A percentile compares a stretch with the other conserved stretches of the same genome.
Conservation (phyloP, 2,888 invertebrate genomes). For the Meteorus cinctellus region DNA sequence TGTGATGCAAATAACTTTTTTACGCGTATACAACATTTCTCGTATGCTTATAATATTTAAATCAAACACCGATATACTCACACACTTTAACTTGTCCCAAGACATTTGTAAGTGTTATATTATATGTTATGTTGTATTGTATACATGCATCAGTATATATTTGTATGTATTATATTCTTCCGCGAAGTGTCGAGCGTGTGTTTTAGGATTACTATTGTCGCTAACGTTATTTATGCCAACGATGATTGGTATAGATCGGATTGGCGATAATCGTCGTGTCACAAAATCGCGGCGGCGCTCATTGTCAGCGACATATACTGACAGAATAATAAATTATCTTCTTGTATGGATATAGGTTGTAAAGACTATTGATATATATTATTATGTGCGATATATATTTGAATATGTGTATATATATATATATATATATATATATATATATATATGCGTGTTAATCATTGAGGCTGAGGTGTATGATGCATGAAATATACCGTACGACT, state of each 20-base stretch:
- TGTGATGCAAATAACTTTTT: too few relatives aligned
- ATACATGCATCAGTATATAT: neutral
- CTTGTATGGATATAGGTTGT: conserved; percentile 39
- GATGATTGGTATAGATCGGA: conserved; percentile 70
- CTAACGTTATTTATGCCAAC: conserved; percentile 68
- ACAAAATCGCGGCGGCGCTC: conserved; percentile 71
- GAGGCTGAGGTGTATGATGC: too few relatives aligned
- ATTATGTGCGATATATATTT: neutral
- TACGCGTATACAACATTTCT: too few relatives aligned
- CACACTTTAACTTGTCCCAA: neutral
- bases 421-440: too few relatives aligned
- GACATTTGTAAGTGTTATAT: neutral
- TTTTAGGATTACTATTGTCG: conserved; percentile 69
- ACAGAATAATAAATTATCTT: conserved; percentile 71
- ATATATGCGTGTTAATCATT: too few relatives aligned
- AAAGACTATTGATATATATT: conserved; percentile 34
- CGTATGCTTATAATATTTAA: too few relatives aligned
- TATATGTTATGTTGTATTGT: neutral
- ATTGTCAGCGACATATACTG: conserved; percentile 69
- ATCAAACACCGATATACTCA: neutral
- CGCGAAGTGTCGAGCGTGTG: neutral
- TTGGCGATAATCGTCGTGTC: conserved; percentile 68
- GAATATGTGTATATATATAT: neutral
- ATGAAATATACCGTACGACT: too few relatives aligned
- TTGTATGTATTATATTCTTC: neutral